Evolutionary conservation across 1,140 invertebrate genomes (phyloP), one percentile per base, ranked within the genome.

Genomic region (Matsumurasca onukii): DNA sequence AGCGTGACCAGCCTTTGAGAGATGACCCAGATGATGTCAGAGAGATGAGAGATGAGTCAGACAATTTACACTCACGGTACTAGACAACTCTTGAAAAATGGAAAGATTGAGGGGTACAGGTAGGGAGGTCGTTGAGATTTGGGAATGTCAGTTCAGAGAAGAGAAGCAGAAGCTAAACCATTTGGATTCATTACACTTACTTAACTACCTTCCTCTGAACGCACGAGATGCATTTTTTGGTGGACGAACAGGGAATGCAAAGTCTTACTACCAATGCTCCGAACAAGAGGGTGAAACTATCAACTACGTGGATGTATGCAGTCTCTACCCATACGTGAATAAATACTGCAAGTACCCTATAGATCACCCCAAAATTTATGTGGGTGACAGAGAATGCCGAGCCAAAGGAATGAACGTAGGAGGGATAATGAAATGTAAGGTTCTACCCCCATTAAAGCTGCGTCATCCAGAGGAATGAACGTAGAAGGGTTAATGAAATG

Each of bases 301-400:
- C 39, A 70, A 71, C 68, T 80, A 79, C 67, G 29, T 75, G 1
- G 78, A 80, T 78, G n/a, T n/a, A n/a, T n/a, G n/a, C n/a, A n/a
- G n/a, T n/a, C n/a, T n/a, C n/a, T n/a, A n/a, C n/a, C n/a, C 76
- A 20, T 78, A 67, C 22, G 68, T 77, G 3, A 73, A 71, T 62
- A 77, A 77, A 55, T 74, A 75, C 39, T 73, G 71, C 0, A 72
- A 73, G 61, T 80, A 75, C 69, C 78, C 79, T 1, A 39, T 80
- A 20, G 75, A 74, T 22, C 77, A 80, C 68, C 79, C 79, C 3
- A 71, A 67, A 48, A 71, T 80, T 30, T 74, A 77, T 3, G 71
- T 75, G 1, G 73, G 73, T 61, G 61, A 76, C 34, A 30, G n/a
- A 31, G 27, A 49, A 29, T 9, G 49, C 29, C 3, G 27, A 20